phyloP scores from a whole-genome alignment of 2,113 vertebrate species.

The Mus pahari region DNA sequence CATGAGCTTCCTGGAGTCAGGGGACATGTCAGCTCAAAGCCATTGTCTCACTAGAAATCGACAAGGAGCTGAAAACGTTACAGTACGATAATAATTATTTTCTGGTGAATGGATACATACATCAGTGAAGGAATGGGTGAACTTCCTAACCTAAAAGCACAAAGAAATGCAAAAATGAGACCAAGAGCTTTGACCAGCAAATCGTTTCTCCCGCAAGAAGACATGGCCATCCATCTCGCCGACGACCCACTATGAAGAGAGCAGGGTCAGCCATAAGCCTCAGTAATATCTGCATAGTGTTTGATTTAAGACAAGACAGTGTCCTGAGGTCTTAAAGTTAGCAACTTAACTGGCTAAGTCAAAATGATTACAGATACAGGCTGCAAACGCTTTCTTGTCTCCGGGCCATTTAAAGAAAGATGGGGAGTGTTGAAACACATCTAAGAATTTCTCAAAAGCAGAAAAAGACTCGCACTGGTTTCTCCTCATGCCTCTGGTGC shows the following conservation, averaged over 20 bases:
- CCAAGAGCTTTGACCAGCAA: not conserved
- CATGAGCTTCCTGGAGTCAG: not conserved
- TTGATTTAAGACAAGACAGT: not conserved
- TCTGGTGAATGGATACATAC: not conserved
- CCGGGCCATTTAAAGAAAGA: constrained; percentile 16
- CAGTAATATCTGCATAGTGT: not conserved
- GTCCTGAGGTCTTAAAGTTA: not conserved
- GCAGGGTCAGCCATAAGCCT: not conserved
- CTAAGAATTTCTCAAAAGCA: constrained; percentile 52
- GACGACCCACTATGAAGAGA: not conserved
- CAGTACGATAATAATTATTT: not conserved
- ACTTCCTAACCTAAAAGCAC: not conserved
- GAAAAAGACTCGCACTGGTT: not conserved
- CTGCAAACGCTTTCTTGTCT: not conserved
- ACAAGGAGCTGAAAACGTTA: not conserved
- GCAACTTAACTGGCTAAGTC: not conserved
- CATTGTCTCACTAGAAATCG: not conserved
- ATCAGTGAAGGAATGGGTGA: not conserved
- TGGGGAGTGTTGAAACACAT: not conserved
- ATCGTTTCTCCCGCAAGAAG: not conserved
- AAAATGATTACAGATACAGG: not conserved
- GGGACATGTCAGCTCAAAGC: not conserved
- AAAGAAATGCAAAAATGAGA: constrained; percentile 5
- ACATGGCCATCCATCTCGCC: not conserved
- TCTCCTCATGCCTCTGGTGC: not conserved